These are phyloP conservation scores for Sisor rabdophorus DNA, from an alignment of 2,113 vertebrate species.

Conservation along the genomic window DNA sequence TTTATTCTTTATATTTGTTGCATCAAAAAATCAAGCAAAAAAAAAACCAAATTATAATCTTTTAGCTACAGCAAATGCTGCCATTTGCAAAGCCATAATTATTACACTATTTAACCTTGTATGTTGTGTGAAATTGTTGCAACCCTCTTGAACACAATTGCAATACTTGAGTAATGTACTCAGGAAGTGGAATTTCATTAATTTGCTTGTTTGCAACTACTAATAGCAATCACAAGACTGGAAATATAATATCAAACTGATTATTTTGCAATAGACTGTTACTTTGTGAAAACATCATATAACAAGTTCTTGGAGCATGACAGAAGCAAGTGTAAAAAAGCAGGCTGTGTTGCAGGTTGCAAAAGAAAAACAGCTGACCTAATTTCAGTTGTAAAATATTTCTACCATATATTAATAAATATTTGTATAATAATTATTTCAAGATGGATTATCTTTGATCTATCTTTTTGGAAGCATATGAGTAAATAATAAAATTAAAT, in stretches of 20 bases:
- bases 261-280: not conserved
- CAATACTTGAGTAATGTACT: not conserved
- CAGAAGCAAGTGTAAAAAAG: not conserved
- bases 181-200: not conserved
- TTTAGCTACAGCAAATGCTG: not conserved
- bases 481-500: not conserved
- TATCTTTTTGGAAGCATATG: not conserved
- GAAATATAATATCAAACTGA: conserved; percentile 1
- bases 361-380: not conserved
- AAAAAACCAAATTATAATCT: conserved; percentile 1
- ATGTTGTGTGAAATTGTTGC: conserved; percentile 7
- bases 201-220: not conserved
- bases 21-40: too few species aligned
- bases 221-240: not conserved
- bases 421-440: conserved; percentile 4
- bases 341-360: not conserved
- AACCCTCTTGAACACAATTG: not conserved
- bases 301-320: conserved; percentile 1
- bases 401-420: not conserved
- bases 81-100: not conserved
- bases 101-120: not conserved
- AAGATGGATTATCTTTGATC: not conserved
- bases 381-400: not conserved
- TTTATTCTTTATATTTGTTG: too few species aligned
- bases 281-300: conserved; percentile 4